These are phyloP conservation scores for Gobiocypris rarus DNA, from an alignment of 2,113 vertebrate species.

Conservation along the genomic window DNA sequence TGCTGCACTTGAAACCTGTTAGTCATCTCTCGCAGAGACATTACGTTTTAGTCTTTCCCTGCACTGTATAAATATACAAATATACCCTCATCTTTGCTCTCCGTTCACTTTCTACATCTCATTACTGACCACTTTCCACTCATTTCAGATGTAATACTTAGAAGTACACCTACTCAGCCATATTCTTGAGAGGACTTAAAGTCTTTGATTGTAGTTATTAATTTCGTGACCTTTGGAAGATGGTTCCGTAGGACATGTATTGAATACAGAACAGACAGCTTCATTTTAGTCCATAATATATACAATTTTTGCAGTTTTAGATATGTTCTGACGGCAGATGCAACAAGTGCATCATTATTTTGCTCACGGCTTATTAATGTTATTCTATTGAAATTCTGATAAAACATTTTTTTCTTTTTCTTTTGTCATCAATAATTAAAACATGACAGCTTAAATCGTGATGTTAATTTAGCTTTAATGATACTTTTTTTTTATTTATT, in stretches of 20 bases:
- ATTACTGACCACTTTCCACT: constrained; percentile 1
- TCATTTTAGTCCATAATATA: neutral
- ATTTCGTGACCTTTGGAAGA: constrained; percentile 10
- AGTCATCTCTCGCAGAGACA: constrained; percentile 19
- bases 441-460: neutral
- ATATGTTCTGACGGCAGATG: neutral
- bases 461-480: neutral
- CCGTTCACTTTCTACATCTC: constrained; percentile 18
- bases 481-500: no score
- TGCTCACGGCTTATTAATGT: neutral
- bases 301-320: neutral
- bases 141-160: constrained; percentile 15
- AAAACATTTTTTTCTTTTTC: neutral
- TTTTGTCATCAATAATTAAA: neutral
- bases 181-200: constrained; percentile 25
- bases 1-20: constrained; percentile 9
- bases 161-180: constrained; percentile 28
- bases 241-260: neutral
- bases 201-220: constrained; percentile 19
- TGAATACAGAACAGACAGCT: constrained; percentile 8
- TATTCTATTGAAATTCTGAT: neutral
- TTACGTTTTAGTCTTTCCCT: constrained; percentile 8
- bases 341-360: neutral
- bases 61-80: constrained; percentile 22
- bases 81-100: constrained; percentile 28